A percentile compares a stretch with the other conserved stretches of the same genome.
Evolutionary conservation across 2,888 invertebrate species (phyloP).

Genomic region (Blera fallax): DNA sequence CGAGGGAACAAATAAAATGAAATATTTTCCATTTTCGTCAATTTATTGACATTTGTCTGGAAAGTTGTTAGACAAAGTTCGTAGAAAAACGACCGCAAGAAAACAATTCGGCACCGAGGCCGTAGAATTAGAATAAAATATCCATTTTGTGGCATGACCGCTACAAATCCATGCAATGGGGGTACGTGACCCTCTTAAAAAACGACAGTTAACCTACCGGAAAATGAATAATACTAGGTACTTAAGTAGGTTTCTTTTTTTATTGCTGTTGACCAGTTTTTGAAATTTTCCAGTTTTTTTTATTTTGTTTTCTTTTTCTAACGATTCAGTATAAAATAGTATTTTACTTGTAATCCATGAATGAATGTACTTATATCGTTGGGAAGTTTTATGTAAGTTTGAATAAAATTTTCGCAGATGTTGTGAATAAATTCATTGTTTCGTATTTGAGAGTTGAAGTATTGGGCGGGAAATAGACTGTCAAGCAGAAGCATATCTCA

Average conservation of each 20-base stretch:
- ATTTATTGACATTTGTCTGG: constrained; percentile 27
- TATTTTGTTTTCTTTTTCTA: not conserved
- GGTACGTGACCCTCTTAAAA: constrained; percentile 28
- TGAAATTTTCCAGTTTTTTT: not conserved
- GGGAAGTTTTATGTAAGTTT: not conserved
- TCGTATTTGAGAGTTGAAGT: not conserved
- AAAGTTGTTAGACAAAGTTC: constrained; percentile 26
- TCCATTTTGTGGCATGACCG: constrained; percentile 15
- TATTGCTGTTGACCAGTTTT: not conserved
- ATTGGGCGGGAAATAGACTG: not conserved
- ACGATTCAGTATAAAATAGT: not conserved
- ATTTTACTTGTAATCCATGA: not conserved
- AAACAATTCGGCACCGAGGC: not conserved
- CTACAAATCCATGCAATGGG: constrained; percentile 17
- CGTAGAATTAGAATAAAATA: constrained; percentile 38
- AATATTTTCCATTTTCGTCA: not conserved
- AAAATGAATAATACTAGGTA: constrained; percentile 30
- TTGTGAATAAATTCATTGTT: not conserved
- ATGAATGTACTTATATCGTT: not conserved
- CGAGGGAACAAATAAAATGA: not conserved
- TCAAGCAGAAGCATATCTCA: not conserved
- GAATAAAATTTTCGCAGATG: not conserved
- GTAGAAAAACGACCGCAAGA: not conserved
- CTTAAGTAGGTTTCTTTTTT: not conserved
- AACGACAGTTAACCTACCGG: constrained; percentile 30